phyloP scores from a whole-genome alignment of 2,113 vertebrate genomes.

The Callionymus lyra region DNA sequence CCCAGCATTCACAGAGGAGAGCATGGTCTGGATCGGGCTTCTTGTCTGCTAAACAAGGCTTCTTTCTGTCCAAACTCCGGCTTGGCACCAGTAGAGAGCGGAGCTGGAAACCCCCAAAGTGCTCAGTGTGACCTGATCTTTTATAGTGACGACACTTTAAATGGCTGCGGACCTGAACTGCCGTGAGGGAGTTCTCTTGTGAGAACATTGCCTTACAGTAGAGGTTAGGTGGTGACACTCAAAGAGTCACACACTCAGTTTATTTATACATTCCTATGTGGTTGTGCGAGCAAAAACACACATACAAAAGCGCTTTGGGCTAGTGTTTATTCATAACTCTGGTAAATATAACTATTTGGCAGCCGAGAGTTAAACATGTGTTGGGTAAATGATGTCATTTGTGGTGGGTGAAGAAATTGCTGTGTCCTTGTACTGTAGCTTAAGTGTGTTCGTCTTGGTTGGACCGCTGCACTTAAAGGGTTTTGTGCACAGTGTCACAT shows the following conservation, averaged over 20 bases:
- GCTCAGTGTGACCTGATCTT: conserved; percentile 44
- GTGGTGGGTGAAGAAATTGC: no score
- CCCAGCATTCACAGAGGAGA: conserved; percentile 48
- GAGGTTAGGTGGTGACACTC: background rate
- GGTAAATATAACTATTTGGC: no score
- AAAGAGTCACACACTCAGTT: conserved; percentile 11
- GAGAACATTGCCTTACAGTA: no score
- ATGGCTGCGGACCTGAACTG: conserved; percentile 40
- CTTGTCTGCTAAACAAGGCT: conserved; percentile 50
- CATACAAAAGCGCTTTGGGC: conserved; percentile 2
- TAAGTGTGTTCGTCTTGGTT: no score
- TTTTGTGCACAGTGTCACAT: no score
- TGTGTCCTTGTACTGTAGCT: no score
- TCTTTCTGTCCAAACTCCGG: conserved; percentile 47
- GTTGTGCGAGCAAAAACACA: background rate
- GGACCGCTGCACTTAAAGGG: no score
- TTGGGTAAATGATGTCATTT: no score
- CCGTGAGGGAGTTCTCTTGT: conserved; percentile 10
- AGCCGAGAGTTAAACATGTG: no score
- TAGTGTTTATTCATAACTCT: conserved; percentile 6
- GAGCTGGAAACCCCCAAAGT: conserved; percentile 53
- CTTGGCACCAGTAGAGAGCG: conserved; percentile 38
- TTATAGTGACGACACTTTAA: conserved; percentile 47
- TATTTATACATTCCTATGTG: conserved; percentile 1
- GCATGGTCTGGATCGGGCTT: conserved; percentile 46